Evolutionary conservation across 2,797 vertebrate species (phyloP), one percentile per base, ranked within the genome.

Genomic region (Ctenopoma kingsleyae): DNA sequence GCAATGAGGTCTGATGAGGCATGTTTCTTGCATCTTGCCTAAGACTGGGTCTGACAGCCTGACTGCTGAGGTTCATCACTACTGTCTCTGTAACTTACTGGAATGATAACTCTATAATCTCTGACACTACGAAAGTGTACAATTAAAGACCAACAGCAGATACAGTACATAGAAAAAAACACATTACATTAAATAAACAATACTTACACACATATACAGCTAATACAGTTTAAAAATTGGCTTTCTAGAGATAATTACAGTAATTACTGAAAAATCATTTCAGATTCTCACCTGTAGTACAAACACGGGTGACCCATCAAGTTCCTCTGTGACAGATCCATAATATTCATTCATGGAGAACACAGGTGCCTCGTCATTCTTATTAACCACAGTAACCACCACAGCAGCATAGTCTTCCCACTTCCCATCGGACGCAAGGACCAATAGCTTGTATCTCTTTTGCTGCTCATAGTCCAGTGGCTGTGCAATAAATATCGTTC

Each of bases 341-440:
- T 96, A 95, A 89, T 97, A 97, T 77, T 97, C 96, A 0, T 85
- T 96, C 90, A 95, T 90, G 43, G 96, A 95, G 86, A 97, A 98
- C 57, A 96, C 93, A 0, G 96, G 96, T 2, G 95, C 93, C 83
- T 97, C 96, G 2, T 98, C 96, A 12, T 98, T 98, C 91, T 96
- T 96, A 87, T 97, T 97, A 10, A 96, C 83, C 64, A 97, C 91
- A n/a, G 82, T 96, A 61, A 97, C 94, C 57, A 96, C 90, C 56
- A 93, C 81, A 1, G 95, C 93, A 0, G 96, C 91, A 16, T 96
- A 96, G 81, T 97, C 96, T 78, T 98, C 96, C 96, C 96, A 97
- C 76, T 96, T 96, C 19, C 97, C 96, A 13, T 97, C 96, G 0
- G 96, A 97, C 23, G 96, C 96, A 58, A 97, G 88, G 55, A 97